phyloP scores from a whole-genome alignment of 2,797 vertebrate species.

The Macroramphosus scolopax region DNA sequence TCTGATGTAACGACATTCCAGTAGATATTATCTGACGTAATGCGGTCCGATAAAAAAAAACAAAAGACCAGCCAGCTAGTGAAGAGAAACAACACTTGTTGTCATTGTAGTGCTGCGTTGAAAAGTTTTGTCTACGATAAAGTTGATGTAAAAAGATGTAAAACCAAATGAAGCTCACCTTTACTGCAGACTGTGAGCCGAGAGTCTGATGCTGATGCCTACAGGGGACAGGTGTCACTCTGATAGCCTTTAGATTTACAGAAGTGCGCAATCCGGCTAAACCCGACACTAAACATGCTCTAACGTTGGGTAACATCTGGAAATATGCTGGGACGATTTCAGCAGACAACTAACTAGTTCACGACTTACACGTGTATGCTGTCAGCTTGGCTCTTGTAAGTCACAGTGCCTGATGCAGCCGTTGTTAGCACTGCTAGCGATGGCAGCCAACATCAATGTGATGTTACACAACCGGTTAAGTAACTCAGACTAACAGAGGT shows the following conservation, averaged over 20 bases:
- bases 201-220: conserved; percentile 19
- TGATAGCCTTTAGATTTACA: background rate
- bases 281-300: conserved; percentile 1
- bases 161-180: conserved; percentile 21
- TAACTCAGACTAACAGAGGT: conserved; percentile 10
- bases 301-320: conserved; percentile 30
- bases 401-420: too few species aligned
- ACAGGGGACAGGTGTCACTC: conserved; percentile 9
- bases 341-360: rapidly evolving
- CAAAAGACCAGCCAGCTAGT: too few species aligned
- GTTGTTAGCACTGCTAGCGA: background rate
- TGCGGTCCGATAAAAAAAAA: too few species aligned
- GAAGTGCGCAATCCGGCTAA: conserved; percentile 4
- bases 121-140: too few species aligned
- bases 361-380: too few species aligned
- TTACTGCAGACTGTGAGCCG: conserved; percentile 35
- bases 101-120: too few species aligned
- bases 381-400: too few species aligned
- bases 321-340: background rate
- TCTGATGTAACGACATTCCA: background rate
- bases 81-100: too few species aligned
- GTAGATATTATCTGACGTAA: too few species aligned
- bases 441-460: background rate
- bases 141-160: too few species aligned
- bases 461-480: conserved; percentile 33